These are phyloP conservation scores for Cotesia chilonis DNA, from an alignment of 1,140 invertebrate species.

Conservation along the genomic window DNA sequence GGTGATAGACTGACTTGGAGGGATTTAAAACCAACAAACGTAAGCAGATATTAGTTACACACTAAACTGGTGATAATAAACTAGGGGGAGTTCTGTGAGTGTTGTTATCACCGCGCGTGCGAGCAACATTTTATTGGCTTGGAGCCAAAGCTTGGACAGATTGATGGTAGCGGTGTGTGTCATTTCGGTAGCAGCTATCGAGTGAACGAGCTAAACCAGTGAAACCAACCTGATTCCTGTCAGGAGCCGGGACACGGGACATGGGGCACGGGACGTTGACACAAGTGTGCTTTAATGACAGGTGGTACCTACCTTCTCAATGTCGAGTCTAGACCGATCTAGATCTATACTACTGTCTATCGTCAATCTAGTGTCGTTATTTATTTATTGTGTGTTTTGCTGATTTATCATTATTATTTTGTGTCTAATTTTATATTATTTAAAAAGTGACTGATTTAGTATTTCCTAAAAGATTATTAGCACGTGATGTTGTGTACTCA, in stretches of 20 bases:
- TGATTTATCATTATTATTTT: background rate
- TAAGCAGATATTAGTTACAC: too few relatives aligned
- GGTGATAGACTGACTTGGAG: too few relatives aligned
- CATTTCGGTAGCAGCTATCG: slow-evolving; percentile 14
- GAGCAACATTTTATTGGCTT: slow-evolving; percentile 35
- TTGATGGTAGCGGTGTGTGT: slow-evolving; percentile 33
- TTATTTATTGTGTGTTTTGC: too few relatives aligned
- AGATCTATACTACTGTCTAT: too few relatives aligned
- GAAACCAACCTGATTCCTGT: background rate
- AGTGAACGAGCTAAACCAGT: background rate
- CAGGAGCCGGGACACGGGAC: background rate
- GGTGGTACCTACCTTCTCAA: background rate
- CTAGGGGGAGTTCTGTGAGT: background rate
- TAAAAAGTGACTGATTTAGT: background rate
- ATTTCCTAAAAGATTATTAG: background rate
- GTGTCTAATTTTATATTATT: background rate
- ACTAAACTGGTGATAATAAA: background rate
- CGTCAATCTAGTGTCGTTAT: background rate
- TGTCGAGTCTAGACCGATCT: background rate
- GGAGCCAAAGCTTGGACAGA: slow-evolving; percentile 24
- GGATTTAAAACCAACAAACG: too few relatives aligned
- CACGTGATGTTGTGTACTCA: background rate
- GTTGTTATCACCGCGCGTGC: slow-evolving; percentile 1
- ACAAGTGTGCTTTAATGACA: background rate
- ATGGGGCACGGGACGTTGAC: background rate